phyloP scores from a whole-genome alignment of 2,113 vertebrate species.

The Aphelocoma coerulescens region DNA sequence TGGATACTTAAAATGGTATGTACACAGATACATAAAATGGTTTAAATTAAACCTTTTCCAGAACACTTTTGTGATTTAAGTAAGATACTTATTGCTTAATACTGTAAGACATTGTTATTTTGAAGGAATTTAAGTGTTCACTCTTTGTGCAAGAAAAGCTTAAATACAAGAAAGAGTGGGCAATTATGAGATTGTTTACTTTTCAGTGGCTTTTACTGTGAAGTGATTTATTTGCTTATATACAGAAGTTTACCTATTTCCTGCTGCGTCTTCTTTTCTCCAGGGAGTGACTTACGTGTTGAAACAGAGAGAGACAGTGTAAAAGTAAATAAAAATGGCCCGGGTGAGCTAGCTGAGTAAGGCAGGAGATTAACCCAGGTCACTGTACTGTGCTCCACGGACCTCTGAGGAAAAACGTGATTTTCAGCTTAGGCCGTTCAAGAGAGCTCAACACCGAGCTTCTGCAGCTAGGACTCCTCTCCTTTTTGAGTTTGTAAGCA shows the following conservation, averaged over 20 bases:
- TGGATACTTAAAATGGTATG: neutral
- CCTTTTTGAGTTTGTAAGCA: neutral
- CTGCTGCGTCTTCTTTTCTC: neutral
- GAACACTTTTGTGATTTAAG: neutral
- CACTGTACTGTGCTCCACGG: neutral
- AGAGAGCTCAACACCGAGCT: rapidly evolving
- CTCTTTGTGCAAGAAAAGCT: neutral
- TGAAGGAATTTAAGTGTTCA: neutral
- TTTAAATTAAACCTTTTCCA: neutral
- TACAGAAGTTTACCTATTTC: neutral
- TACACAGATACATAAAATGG: neutral
- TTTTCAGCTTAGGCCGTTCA: neutral
- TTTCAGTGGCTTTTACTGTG: neutral
- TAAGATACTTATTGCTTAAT: neutral
- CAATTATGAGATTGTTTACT: neutral
- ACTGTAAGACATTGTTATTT: neutral
- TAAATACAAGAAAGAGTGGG: neutral
- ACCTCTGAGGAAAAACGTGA: neutral
- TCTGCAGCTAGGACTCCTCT: neutral
- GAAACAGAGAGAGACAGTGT: neutral
- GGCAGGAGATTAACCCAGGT: neutral
- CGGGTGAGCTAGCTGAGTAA: rapidly evolving
- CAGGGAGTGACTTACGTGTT: neutral
- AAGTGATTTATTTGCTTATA: neutral
- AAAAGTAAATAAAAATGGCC: neutral